phyloP scores from a whole-genome alignment of 2,888 invertebrate species.

The Eretmocerus hayati region DNA sequence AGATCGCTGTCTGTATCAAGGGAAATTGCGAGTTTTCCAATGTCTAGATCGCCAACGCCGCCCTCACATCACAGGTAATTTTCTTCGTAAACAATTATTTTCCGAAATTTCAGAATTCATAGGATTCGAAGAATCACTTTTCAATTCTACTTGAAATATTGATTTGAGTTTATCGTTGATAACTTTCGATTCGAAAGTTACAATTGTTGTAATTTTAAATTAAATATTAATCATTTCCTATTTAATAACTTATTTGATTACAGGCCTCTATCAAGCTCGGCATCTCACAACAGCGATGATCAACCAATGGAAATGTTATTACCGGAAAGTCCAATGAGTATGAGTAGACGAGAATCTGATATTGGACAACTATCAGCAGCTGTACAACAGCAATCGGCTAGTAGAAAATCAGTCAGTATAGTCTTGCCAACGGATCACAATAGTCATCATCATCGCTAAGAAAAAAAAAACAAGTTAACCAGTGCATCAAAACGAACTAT shows the following conservation, averaged over 20 bases:
- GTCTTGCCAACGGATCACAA: too few species aligned
- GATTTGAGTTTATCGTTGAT: too few species aligned
- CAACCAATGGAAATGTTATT: background rate
- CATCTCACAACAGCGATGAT: constrained; percentile 2
- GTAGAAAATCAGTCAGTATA: constrained; percentile 44
- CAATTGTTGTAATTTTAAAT: background rate
- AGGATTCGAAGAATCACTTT: too few species aligned
- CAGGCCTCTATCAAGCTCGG: constrained; percentile 4
- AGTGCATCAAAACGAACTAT: too few species aligned
- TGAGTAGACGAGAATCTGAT: background rate
- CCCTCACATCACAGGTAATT: constrained; percentile 53
- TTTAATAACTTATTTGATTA: background rate
- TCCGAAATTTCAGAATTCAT: too few species aligned
- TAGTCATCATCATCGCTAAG: too few species aligned
- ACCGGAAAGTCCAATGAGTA: background rate
- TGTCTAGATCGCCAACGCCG: constrained; percentile 67
- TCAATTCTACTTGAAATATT: too few species aligned
- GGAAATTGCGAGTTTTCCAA: constrained; percentile 71
- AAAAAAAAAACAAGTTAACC: too few species aligned
- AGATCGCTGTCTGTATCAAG: constrained; percentile 64
- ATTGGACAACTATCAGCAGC: background rate
- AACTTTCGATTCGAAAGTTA: too few species aligned
- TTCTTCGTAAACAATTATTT: too few species aligned
- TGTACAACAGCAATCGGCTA: constrained; percentile 15
- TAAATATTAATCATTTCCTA: too few species aligned